A percentile compares a stretch with the other conserved stretches of the same genome.
These are phyloP conservation scores for Zoanthus solanderi DNA, from an alignment of 92 coral and sea anemone genomes.

Conservation along the genomic window DNA sequence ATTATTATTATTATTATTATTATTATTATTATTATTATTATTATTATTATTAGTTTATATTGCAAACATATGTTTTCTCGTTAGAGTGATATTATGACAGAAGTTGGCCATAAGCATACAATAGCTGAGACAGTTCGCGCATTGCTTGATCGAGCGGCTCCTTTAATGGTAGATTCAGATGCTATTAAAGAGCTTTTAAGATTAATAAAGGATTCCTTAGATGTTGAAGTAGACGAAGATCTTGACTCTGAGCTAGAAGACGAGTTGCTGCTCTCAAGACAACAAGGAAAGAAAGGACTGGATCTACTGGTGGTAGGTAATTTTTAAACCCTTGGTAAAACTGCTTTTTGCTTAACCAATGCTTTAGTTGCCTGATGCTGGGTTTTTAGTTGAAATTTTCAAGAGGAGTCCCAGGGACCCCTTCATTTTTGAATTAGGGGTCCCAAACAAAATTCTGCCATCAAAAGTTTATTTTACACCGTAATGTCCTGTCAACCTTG, in stretches of 20 bases:
- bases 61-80: not conserved
- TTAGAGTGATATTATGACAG: slow-evolving; percentile 85
- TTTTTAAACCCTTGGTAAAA: not conserved
- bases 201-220: slow-evolving; percentile 75
- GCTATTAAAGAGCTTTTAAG: slow-evolving; percentile 75
- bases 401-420: too few relatives aligned
- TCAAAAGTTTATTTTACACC: too few relatives aligned
- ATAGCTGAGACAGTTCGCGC: slow-evolving; percentile 89
- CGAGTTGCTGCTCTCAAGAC: slow-evolving; percentile 44
- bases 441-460: too few relatives aligned
- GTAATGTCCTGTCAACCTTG: too few relatives aligned
- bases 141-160: slow-evolving; percentile 91
- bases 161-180: slow-evolving; percentile 82
- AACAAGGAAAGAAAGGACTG: slow-evolving; percentile 77
- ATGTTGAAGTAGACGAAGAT: slow-evolving; percentile 69
- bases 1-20: too few relatives aligned
- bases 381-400: too few relatives aligned
- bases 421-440: too few relatives aligned
- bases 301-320: slow-evolving; percentile 77
- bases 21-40: too few relatives aligned
- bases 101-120: slow-evolving; percentile 85
- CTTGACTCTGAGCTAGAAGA: slow-evolving; percentile 66
- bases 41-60: too few relatives aligned
- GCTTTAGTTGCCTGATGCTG: not conserved
- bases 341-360: not conserved